These are phyloP conservation scores for Brachypalpus laphriformis DNA, from an alignment of 2,888 invertebrate genomes.

Conservation along the genomic window DNA sequence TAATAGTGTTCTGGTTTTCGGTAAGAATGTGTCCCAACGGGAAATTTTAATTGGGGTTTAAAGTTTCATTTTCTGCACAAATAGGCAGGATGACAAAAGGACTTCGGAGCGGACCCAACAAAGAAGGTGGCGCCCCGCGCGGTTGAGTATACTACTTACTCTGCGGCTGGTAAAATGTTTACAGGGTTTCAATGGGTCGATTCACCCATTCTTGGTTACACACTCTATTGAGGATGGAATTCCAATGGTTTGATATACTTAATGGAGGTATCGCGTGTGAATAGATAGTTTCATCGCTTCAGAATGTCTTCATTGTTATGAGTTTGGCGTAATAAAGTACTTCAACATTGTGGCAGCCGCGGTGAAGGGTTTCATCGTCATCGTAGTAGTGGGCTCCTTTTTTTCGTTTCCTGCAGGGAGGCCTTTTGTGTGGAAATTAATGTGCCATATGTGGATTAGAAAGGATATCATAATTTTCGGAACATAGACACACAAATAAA, in stretches of 20 bases:
- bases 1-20: conserved; percentile 37
- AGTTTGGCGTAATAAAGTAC: conserved; percentile 70
- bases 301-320: conserved; percentile 73
- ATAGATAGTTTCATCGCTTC: conserved; percentile 71
- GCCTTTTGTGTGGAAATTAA: conserved; percentile 67
- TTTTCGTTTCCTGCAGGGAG: conserved; percentile 42
- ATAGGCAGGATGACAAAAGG: conserved; percentile 67
- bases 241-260: conserved; percentile 70
- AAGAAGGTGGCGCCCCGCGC: not conserved
- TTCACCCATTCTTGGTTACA: conserved; percentile 64
- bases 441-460: conserved; percentile 69
- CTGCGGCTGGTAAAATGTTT: conserved; percentile 14
- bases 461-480: conserved; percentile 70
- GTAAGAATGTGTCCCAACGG: conserved; percentile 41
- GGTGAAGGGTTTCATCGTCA: conserved; percentile 17
- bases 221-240: conserved; percentile 70
- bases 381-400: conserved; percentile 12
- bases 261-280: conserved; percentile 73
- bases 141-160: conserved; percentile 1
- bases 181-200: conserved; percentile 7
- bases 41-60: conserved; percentile 70
- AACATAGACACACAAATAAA: conserved; percentile 34
- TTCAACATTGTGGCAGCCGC: conserved; percentile 46
- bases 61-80: conserved; percentile 56
- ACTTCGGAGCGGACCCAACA: conserved; percentile 22